Percentiles rank a stretch among this genome's conserved stretches.
Evolutionary conservation across 2,888 invertebrate species (phyloP).

Genomic region (Liposcelis brunnea): DNA sequence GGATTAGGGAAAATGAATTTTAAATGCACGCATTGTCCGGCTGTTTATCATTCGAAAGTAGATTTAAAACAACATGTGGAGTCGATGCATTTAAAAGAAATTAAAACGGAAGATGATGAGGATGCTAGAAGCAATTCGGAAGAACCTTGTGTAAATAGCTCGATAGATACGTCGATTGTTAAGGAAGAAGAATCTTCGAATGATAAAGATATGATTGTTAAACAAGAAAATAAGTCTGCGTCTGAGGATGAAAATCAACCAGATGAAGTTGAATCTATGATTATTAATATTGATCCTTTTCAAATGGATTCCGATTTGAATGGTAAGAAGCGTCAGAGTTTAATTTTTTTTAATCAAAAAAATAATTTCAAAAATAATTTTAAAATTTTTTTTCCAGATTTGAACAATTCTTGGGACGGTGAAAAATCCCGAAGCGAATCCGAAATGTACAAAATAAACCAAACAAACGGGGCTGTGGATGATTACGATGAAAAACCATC

Average conservation of each 20-base stretch:
- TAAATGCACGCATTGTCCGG: too few relatives aligned
- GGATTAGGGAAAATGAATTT: not conserved
- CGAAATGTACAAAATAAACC: too few relatives aligned
- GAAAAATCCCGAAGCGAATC: too few relatives aligned
- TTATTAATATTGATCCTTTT: constrained; percentile 6
- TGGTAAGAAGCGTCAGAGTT: too few relatives aligned
- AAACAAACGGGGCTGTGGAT: too few relatives aligned
- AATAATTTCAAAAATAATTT: too few relatives aligned
- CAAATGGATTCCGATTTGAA: not conserved
- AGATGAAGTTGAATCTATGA: constrained; percentile 4
- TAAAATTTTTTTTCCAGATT: too few relatives aligned
- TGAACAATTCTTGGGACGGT: too few relatives aligned
- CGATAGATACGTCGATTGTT: not conserved
- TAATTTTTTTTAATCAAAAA: too few relatives aligned
- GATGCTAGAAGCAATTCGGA: not conserved
- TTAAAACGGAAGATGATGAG: not conserved
- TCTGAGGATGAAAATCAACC: not conserved
- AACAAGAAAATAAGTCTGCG: not conserved
- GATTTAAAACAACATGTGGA: too few relatives aligned
- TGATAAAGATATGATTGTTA: not conserved
- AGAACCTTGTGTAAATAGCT: not conserved
- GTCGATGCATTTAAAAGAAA: not conserved
- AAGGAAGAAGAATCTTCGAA: constrained; percentile 1
- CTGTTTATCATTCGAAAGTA: too few relatives aligned
- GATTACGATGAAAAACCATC: too few relatives aligned